Percentiles rank a stretch among this genome's conserved stretches.
phyloP scores from a whole-genome alignment of 2,888 invertebrate genomes.

The Pachydiplax longipennis region DNA sequence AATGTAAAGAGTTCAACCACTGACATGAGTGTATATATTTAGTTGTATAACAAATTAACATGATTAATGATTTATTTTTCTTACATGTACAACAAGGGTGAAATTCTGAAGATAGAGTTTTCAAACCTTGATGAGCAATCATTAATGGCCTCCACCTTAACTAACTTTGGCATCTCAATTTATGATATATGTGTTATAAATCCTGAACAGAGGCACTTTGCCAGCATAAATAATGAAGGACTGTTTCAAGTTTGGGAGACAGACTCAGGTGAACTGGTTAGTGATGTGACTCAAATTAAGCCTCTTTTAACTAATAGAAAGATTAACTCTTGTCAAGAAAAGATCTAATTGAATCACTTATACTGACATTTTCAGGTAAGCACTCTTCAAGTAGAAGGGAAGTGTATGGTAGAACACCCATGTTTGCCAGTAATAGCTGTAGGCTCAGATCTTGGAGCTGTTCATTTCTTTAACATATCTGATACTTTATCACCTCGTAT shows the following conservation, averaged over 20 bases:
- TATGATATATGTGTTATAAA: neutral
- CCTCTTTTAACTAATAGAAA: neutral
- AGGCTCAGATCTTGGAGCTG: neutral
- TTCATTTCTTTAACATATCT: neutral
- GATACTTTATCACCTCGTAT: neutral
- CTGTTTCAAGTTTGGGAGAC: neutral
- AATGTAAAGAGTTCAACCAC: no score
- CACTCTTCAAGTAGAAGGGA: neutral
- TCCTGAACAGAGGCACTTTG: neutral
- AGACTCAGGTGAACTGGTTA: conserved; percentile 14
- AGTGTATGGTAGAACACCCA: neutral
- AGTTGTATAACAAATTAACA: no score
- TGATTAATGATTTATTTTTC: neutral
- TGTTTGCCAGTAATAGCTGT: neutral
- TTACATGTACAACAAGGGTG: neutral
- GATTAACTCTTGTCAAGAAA: no score
- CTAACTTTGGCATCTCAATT: neutral
- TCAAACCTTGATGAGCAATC: neutral
- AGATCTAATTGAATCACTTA: neutral
- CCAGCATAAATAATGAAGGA: neutral
- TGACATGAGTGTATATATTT: no score
- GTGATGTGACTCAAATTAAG: neutral
- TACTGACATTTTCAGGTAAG: neutral
- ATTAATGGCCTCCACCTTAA: neutral
- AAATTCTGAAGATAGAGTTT: neutral